A percentile compares a stretch with the other conserved stretches of the same genome.
Evolutionary conservation across 2,888 invertebrate species (phyloP).

Genomic region (Syrphus vitripennis): DNA sequence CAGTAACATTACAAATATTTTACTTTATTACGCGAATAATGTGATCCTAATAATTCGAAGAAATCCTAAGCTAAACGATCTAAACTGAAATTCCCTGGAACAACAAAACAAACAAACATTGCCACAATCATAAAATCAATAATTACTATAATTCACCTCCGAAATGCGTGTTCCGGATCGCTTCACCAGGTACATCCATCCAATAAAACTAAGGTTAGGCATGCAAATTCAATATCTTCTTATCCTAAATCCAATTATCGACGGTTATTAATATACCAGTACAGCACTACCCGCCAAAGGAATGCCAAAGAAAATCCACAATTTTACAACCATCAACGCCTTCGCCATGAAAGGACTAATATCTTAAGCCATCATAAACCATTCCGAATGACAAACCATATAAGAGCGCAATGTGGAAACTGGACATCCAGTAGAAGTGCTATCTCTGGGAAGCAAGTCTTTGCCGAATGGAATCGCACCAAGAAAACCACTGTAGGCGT

Average conservation of each 20-base stretch:
- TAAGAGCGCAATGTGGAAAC: background rate
- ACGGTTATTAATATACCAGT: constrained; percentile 46
- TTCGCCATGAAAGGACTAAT: constrained; percentile 36
- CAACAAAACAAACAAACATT: constrained; percentile 57
- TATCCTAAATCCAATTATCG: constrained; percentile 62
- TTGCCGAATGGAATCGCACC: background rate
- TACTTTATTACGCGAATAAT: constrained; percentile 48
- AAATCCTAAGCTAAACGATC: constrained; percentile 49
- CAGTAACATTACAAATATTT: constrained; percentile 61
- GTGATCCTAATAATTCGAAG: constrained; percentile 13
- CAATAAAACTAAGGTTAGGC: constrained; percentile 1
- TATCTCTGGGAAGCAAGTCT: background rate
- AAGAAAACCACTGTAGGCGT: constrained; percentile 31
- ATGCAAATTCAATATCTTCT: background rate
- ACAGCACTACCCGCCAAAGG: constrained; percentile 12
- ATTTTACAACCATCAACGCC: constrained; percentile 58
- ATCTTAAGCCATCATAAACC: constrained; percentile 52
- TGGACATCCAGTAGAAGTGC: background rate
- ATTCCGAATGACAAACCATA: constrained; percentile 34
- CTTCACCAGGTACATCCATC: no score
- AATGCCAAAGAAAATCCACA: constrained; percentile 8
- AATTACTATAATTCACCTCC: constrained; percentile 2
- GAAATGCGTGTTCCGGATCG: background rate
- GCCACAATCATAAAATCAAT: constrained; percentile 24
- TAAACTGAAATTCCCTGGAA: constrained; percentile 35